Evolutionary conservation across 2,888 invertebrate genomes (phyloP), one percentile per base, ranked within the genome.

Genomic region (Conchocele bisecta): DNA sequence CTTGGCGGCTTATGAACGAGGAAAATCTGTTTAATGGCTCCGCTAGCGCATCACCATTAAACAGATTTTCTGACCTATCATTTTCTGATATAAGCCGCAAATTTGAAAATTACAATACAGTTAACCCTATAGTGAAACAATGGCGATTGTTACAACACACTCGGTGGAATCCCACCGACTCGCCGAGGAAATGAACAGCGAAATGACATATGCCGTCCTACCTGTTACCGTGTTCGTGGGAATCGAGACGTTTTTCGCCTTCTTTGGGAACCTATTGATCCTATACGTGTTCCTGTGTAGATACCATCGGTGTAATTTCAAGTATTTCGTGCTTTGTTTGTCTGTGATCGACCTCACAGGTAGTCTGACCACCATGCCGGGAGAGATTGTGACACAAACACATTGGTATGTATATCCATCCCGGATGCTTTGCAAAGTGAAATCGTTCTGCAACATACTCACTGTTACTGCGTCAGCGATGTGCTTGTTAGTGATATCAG

Each of bases 401-500:
- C 54, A 28, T 28, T 70, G 70, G 70, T 70, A 64, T 29, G 46
- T 31, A 7, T 70, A 64, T 22, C 70, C 64, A 20, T 17, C 31
- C 2, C 29, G 26, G 6, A 11, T 24, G 17, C 15, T 58, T 7
- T 67, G 67, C 44, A 67, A 59, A n/a, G 33, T 33, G 1, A 67
- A 59, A 44, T 50, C 58, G 4, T 67, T 67, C 29, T 53, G 59
- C 22, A 70, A 70, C 20, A 28, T 58, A 33, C 58, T 58, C 51
- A 70, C 70, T 0, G 63, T 59, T 0, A 53, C 35, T n/a, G 75
- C 65, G 3, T 81, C 82, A 2, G 79, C 79, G 0, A 39, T 82
- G n/a, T 68, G 67, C 17, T 66, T 85, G 9, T 58, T 82, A 2
- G 65, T 75, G 3, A 81, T 85, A 28, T 74, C 83, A 5, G 56